phyloP scores from a whole-genome alignment of 2,113 vertebrate genomes.

The Percina caprodes region DNA sequence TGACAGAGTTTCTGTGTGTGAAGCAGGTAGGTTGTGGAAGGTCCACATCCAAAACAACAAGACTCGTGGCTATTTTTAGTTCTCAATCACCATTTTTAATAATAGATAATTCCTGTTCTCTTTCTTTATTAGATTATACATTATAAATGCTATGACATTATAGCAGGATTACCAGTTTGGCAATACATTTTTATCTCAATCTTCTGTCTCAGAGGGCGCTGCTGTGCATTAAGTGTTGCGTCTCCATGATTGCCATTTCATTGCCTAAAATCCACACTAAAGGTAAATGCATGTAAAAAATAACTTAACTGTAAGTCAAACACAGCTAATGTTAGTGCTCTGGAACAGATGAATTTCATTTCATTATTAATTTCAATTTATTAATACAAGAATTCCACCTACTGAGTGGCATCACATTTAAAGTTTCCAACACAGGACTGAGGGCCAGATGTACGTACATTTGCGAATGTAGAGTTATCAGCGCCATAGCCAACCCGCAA shows the following conservation, averaged over 20 bases:
- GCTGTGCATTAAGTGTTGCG: not conserved
- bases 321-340: not conserved
- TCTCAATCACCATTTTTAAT: not conserved
- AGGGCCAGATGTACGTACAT: too few species aligned
- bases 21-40: not conserved
- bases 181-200: too few species aligned
- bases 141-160: not conserved
- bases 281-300: not conserved
- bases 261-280: not conserved
- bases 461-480: too few species aligned
- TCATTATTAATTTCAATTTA: conserved; percentile 14
- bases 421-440: conserved; percentile 16
- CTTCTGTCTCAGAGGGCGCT: not conserved
- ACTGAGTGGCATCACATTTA: not conserved
- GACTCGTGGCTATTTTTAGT: not conserved
- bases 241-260: not conserved
- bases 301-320: not conserved
- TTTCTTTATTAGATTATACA: not conserved
- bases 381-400: not conserved
- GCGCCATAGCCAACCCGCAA: too few species aligned
- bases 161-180: not conserved
- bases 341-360: not conserved
- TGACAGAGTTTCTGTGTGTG: conserved; percentile 21
- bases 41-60: not conserved
- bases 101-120: not conserved